Conservation (phyloP, 2,113 vertebrate genomes). For the Strix uralensis region DNA sequence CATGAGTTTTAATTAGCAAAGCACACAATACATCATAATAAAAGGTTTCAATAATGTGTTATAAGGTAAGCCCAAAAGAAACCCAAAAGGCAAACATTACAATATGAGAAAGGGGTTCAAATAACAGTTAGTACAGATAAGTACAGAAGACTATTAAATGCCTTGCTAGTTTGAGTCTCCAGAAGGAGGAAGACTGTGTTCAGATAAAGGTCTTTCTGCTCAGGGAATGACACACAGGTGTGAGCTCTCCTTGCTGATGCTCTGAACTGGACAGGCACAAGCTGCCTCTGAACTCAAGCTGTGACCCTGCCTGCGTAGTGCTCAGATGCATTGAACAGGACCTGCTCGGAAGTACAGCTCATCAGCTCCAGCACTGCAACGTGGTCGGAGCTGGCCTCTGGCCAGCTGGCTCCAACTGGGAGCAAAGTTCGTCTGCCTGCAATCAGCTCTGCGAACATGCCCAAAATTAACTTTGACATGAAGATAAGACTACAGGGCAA, state of each 20-base stretch:
- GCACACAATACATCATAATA: neutral
- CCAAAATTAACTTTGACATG: constrained; percentile 27
- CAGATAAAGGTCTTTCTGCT: neutral
- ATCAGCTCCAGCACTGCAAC: neutral
- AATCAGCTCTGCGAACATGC: neutral
- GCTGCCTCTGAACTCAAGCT: neutral
- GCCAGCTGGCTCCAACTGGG: neutral
- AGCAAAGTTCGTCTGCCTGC: neutral
- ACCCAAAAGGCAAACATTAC: neutral
- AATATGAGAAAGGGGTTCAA: neutral
- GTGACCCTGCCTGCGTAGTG: neutral
- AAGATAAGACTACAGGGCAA: neutral
- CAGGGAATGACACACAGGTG: neutral
- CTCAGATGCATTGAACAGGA: neutral
- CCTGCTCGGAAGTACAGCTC: neutral
- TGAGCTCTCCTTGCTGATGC: neutral
- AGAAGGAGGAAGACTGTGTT: neutral
- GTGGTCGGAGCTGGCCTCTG: neutral
- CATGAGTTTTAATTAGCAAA: neutral
- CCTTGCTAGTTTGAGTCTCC: neutral
- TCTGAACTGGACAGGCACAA: neutral
- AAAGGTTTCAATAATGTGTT: neutral
- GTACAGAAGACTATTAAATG: neutral
- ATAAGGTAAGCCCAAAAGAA: neutral
- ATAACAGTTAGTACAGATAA: neutral